Percentiles rank a stretch among this genome's conserved stretches.
These are phyloP conservation scores for Hippoglossus stenolepis DNA, from an alignment of 2,113 vertebrate species.

Conservation along the genomic window DNA sequence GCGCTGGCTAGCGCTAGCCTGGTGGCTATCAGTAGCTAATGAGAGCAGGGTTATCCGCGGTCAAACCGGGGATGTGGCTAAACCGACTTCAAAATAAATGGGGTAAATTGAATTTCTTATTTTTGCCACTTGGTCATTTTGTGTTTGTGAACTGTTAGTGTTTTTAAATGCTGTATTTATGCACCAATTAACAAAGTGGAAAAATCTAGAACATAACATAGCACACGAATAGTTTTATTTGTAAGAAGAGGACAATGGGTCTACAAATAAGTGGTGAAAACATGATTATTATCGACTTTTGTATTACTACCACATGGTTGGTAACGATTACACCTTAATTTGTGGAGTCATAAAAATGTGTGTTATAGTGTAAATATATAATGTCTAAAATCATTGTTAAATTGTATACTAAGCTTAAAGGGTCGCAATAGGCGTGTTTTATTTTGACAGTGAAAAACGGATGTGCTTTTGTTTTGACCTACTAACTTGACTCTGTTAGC, in stretches of 20 bases:
- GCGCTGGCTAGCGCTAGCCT: conserved; percentile 45
- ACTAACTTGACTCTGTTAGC: conserved; percentile 18
- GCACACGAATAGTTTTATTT: not conserved
- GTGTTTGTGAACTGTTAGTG: not conserved
- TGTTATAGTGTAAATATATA: not conserved
- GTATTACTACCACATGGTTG: no score
- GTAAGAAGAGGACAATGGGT: not conserved
- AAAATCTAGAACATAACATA: not conserved
- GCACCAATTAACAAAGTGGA: not conserved
- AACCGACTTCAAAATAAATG: conserved; percentile 50
- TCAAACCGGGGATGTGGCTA: conserved; percentile 13
- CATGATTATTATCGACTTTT: not conserved
- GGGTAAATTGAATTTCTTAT: fast-evolving
- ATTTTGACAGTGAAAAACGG: conserved; percentile 44
- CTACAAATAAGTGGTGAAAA: not conserved
- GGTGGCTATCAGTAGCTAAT: conserved; percentile 48
- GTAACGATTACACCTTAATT: no score
- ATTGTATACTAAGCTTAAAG: not conserved
- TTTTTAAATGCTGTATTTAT: not conserved
- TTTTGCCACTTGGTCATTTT: not conserved
- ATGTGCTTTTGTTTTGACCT: not conserved
- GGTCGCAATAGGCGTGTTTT: conserved; percentile 12
- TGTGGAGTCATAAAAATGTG: no score
- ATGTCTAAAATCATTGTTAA: not conserved
- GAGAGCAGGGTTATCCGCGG: conserved; percentile 18